Percentiles rank a stretch among this genome's conserved stretches.
Evolutionary conservation across 2,113 vertebrate genomes (phyloP).

Genomic region (Notiomystis cincta): DNA sequence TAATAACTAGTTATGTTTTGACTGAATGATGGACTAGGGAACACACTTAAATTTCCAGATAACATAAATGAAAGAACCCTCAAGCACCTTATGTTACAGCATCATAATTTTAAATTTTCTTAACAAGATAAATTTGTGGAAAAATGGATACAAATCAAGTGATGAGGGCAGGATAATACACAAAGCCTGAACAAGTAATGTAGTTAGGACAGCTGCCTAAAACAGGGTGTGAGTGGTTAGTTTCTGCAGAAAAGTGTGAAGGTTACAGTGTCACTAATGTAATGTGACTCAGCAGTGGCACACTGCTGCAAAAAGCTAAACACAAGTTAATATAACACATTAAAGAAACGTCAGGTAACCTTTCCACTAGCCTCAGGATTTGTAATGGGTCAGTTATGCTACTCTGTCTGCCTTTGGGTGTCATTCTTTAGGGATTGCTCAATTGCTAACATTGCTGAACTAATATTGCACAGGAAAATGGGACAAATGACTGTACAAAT

Average conservation of each 20-base stretch:
- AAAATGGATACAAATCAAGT: neutral
- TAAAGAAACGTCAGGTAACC: neutral
- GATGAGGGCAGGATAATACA: neutral
- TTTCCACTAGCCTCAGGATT: neutral
- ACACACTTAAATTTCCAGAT: neutral
- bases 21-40: neutral
- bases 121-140: neutral
- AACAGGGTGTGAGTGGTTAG: neutral
- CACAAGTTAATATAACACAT: neutral
- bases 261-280: neutral
- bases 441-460: neutral
- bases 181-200: neutral
- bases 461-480: neutral
- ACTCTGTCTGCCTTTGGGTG: neutral
- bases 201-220: neutral
- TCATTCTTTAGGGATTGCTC: neutral
- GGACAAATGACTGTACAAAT: neutral
- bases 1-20: neutral
- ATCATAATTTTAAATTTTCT: neutral
- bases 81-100: neutral
- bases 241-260: neutral
- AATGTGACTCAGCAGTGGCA: neutral
- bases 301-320: neutral
- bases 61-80: neutral
- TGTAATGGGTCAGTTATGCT: neutral